Percentiles rank a stretch among this genome's conserved stretches.
Evolutionary conservation across 2,888 invertebrate species (phyloP).

Genomic region (Neoaliturus tenellus): DNA sequence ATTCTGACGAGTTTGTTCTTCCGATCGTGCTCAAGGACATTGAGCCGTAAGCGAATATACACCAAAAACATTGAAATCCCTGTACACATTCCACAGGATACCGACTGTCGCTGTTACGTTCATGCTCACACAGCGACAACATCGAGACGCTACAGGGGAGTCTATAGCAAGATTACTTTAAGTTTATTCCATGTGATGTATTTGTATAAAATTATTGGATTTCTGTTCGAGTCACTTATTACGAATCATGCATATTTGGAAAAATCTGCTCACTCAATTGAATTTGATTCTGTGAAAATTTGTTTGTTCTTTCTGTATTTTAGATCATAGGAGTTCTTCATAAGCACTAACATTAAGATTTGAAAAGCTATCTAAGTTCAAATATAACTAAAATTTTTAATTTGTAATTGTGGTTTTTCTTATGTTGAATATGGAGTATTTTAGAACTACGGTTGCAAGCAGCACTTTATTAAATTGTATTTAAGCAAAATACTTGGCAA

Average conservation of each 20-base stretch:
- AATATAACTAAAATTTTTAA: not conserved
- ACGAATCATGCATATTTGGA: not conserved
- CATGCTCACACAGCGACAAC: too few species aligned
- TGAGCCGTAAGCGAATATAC: constrained; percentile 11
- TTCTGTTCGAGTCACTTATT: not conserved
- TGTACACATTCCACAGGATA: constrained; percentile 20
- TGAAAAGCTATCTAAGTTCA: not conserved
- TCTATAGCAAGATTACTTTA: not conserved
- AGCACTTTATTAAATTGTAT: too few species aligned
- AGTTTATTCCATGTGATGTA: not conserved
- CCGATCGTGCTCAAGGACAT: constrained; percentile 71
- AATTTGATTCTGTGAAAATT: not conserved
- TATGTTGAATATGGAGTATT: too few species aligned
- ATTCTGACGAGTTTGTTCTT: constrained; percentile 77
- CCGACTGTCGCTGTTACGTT: too few species aligned
- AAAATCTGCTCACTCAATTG: not conserved
- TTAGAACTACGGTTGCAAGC: too few species aligned
- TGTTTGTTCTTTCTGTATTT: not conserved
- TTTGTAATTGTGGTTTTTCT: not conserved
- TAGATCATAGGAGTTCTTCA: not conserved
- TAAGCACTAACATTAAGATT: not conserved
- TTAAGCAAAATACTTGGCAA: too few species aligned
- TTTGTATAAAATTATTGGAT: not conserved
- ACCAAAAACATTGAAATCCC: not conserved
- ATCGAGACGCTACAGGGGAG: not conserved